These are phyloP conservation scores for Hydra vulgaris DNA, from an alignment of 30 jellyfish, hydroid and myxozoan species.

Conservation along the genomic window DNA sequence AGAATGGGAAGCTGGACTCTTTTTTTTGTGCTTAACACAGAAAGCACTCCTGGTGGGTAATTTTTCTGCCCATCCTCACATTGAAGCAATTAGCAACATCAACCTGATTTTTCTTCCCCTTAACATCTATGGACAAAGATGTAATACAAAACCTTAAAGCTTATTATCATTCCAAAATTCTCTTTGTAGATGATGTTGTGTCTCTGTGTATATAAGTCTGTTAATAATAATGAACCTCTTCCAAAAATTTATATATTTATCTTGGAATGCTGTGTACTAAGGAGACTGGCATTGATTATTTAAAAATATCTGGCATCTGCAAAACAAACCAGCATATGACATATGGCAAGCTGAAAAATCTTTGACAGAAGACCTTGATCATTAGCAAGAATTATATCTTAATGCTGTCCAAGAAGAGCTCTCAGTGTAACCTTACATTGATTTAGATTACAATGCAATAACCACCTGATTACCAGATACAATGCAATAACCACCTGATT, in stretches of 20 bases:
- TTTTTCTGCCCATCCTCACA: neutral
- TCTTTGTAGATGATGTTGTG: too few species aligned
- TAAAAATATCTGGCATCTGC: neutral
- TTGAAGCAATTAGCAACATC: neutral
- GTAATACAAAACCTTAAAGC: neutral
- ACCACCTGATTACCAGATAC: too few species aligned
- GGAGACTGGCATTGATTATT: neutral
- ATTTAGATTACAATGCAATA: too few species aligned
- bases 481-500: too few species aligned
- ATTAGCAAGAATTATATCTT: neutral
- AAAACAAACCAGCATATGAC: neutral
- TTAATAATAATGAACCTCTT: neutral
- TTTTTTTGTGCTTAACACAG: neutral
- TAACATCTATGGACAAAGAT: neutral
- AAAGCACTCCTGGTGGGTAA: neutral
- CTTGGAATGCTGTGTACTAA: neutral
- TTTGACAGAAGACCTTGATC: neutral
- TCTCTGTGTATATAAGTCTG: neutral
- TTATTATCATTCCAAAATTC: neutral
- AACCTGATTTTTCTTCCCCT: neutral
- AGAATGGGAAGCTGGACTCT: neutral
- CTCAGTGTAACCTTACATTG: neutral
- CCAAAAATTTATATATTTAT: neutral
- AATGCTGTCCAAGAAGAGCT: neutral
- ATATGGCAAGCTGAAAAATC: neutral